Base-by-base conservation (phyloP, 1,140 invertebrate genomes). In the Tetranychus cinnabarinus region DNA sequence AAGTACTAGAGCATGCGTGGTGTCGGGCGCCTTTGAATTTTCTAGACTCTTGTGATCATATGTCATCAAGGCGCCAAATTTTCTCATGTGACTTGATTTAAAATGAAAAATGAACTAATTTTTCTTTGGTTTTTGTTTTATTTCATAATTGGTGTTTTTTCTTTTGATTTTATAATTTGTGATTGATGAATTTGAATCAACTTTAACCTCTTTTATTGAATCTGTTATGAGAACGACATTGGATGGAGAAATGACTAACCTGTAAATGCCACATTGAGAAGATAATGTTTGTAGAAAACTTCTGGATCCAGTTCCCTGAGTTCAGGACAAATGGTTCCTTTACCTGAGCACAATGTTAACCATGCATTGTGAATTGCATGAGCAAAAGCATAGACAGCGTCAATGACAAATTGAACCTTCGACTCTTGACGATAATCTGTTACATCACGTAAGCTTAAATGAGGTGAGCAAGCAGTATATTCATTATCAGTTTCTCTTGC, bases 351-450 rank as follows among this genome's bases (percentile, higher is more conserved):
- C 3, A 78, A 63, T 61, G 79, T 79, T 31, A 68, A 67, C 61
- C 79, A 76, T 54, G 81, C 72, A 62, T 77, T 79, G 71, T 79
- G 76, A 12, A 90, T 74, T 0, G 84, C 85, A 66, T 84, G 75
- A 2, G 86, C 87, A 67, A 89, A 82, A 0, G 87, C 84, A 68
- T 86, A 87, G 3, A 90, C 85, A 15, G 86, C 88, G 70, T 89
- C 84, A 50, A 88, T 82, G 36, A 90, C 84, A 69, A 90, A 88
- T 67, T 86, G 86, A 6, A 88, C 82, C 73, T 89, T 88, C 23
- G 83, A 84, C 69, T 89, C 86, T 68, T 88, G 85, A 65, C 70
- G 69, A 61, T 75, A 76, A 39, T 67, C 68, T 2, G 65, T 63
- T 50, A 62, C 61, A 1, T 68, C 72, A 10, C 78, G 64, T 47